Evolutionary conservation across 1,140 invertebrate species (phyloP), one percentile per base, ranked within the genome.

Genomic region (Atta cephalotes): DNA sequence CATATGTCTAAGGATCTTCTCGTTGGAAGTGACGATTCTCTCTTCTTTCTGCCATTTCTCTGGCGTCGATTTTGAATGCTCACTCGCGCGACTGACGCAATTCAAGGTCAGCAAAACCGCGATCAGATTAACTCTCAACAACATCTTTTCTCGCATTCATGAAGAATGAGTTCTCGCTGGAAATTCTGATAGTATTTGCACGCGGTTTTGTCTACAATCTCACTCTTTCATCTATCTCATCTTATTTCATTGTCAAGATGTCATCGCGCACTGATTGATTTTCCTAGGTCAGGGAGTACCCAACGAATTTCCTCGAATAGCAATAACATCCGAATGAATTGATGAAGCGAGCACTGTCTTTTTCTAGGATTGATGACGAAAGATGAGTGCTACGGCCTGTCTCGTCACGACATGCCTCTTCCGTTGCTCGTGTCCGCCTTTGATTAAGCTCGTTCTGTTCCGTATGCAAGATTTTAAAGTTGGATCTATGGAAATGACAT

Each of bases 51-150:
- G 72, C 18, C 79, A 65, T 28, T 86, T 58, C 9, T 56, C 68
- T 9, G 16, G 39, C 28, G 10, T 76, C 31, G 77, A 35, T 12
- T 1, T 66, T 18, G 77, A 74, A 3, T 85, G n/a, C 56, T 92
- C 84, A n/a, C 87, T 53, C 18, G 82, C 79, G 66, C 88, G 87
- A 3, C 81, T 72, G 49, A 90, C 31, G 66, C 89, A 92, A 85
- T 85, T 86, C 71, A 90, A 65, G 58, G 82, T 86, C 60, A 95
- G 76, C 58, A 93, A 51, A 70, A 91, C 87, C 56, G 92, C 71
- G 89, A 94, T 90, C 92, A 94, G 89, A 92, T 91, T 93, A 89
- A 93, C 92, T 92, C 87, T 92, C 76, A 82, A 89, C 71, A 68
- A 82, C 94, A 95, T 95, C 68, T 85, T 94, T 53, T 66, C 49